Evolutionary conservation across 1,140 invertebrate species (phyloP).

Genomic region (Saccostrea echinata): DNA sequence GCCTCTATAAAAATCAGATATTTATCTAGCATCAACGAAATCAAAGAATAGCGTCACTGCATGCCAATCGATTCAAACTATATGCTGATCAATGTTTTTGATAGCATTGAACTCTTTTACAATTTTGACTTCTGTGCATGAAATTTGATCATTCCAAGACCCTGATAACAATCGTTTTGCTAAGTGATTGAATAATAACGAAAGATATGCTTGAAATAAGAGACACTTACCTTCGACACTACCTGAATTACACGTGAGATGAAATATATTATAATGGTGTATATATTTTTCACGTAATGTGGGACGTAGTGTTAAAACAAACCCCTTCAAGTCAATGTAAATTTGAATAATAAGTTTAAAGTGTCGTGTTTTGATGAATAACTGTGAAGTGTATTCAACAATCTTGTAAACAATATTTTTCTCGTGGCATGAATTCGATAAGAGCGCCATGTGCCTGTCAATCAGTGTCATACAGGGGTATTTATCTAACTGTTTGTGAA

Average conservation of each 20-base stretch:
- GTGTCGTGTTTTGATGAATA: slow-evolving; percentile 34
- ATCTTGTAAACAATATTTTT: slow-evolving; percentile 34
- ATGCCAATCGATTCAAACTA: too few relatives aligned
- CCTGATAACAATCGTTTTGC: too few relatives aligned
- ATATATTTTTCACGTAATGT: slow-evolving; percentile 23
- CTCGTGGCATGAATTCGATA: slow-evolving; percentile 36
- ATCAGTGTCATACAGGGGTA: slow-evolving; percentile 16
- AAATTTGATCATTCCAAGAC: too few relatives aligned
- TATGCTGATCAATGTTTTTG: too few relatives aligned
- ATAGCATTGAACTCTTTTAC: too few relatives aligned
- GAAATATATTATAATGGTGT: background rate
- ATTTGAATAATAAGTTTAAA: slow-evolving; percentile 32
- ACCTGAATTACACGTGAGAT: background rate
- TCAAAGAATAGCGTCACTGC: too few relatives aligned
- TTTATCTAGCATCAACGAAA: too few relatives aligned
- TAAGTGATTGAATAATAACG: too few relatives aligned
- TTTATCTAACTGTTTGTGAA: slow-evolving; percentile 26
- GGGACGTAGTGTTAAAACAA: background rate
- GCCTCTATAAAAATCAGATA: too few relatives aligned
- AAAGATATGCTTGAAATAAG: background rate
- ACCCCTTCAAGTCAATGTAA: slow-evolving; percentile 10
- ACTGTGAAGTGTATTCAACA: slow-evolving; percentile 38
- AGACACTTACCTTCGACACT: background rate
- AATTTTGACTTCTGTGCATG: too few relatives aligned
- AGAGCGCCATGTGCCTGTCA: slow-evolving; percentile 34